These are phyloP conservation scores for Odontophorus gujanensis DNA, from an alignment of 2,113 vertebrate genomes.

Conservation along the genomic window DNA sequence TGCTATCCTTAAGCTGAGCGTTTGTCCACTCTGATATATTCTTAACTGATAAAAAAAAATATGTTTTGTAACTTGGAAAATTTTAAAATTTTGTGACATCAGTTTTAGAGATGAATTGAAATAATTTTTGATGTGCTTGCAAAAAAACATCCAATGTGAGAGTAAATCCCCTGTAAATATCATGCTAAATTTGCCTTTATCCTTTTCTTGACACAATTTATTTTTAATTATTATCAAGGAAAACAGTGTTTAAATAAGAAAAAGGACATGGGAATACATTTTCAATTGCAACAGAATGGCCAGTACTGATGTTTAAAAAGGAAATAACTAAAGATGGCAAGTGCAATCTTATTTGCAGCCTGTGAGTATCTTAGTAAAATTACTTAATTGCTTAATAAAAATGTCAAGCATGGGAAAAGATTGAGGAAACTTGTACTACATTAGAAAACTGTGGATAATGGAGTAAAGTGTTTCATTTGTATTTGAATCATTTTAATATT, in stretches of 20 bases:
- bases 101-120: not conserved
- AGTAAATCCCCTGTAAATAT: not conserved
- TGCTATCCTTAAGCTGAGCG: not conserved
- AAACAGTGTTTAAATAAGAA: not conserved
- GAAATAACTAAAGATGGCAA: not conserved
- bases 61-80: not conserved
- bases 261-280: not conserved
- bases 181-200: not conserved
- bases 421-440: not conserved
- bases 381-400: not conserved
- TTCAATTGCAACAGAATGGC: not conserved
- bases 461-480: not conserved
- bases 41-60: not conserved
- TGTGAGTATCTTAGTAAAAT: not conserved
- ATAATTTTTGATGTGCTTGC: not conserved
- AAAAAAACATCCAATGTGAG: not conserved
- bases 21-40: not conserved
- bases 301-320: not conserved
- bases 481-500: conserved; percentile 11
- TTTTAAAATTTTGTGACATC: not conserved
- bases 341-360: not conserved
- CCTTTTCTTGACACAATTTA: not conserved
- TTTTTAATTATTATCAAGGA: not conserved
- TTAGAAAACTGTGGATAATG: not conserved
- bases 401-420: not conserved